phyloP scores from a whole-genome alignment of 2,797 vertebrate species.

The Sternotherus odoratus region DNA sequence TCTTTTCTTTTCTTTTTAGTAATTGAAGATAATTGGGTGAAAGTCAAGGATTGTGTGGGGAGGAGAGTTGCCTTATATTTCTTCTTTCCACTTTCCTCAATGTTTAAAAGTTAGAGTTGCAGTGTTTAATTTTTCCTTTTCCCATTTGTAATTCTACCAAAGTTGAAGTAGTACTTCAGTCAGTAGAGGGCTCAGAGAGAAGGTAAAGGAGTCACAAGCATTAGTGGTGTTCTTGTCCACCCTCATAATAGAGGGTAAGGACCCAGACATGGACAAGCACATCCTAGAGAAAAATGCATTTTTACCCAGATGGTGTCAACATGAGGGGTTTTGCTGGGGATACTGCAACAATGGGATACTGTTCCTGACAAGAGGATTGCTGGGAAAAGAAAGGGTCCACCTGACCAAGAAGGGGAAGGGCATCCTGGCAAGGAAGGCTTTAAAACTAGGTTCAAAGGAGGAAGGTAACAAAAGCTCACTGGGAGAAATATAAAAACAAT shows the following conservation, averaged over 20 bases:
- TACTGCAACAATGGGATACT: neutral
- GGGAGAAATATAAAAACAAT: neutral
- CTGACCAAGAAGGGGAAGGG: neutral
- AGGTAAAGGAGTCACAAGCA: neutral
- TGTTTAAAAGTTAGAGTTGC: too few relatives aligned
- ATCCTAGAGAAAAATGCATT: neutral
- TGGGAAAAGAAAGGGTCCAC: neutral
- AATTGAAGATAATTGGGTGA: too few relatives aligned
- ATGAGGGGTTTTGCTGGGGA: neutral
- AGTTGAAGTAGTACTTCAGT: neutral
- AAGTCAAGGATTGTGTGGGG: too few relatives aligned
- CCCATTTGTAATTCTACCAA: too few relatives aligned
- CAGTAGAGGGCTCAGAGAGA: neutral
- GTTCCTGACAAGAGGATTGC: neutral
- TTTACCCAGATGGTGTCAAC: neutral
- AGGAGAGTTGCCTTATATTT: too few relatives aligned
- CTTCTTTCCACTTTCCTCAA: too few relatives aligned
- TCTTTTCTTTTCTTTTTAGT: too few relatives aligned
- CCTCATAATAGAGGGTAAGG: neutral
- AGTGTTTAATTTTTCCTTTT: too few relatives aligned
- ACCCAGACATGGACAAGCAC: neutral
- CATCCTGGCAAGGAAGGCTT: neutral
- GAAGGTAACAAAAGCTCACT: neutral
- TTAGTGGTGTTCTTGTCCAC: neutral
- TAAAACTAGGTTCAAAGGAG: neutral